Conservation (phyloP, 64 coral and sea anemone genomes). For the Platygyra sinensis region DNA sequence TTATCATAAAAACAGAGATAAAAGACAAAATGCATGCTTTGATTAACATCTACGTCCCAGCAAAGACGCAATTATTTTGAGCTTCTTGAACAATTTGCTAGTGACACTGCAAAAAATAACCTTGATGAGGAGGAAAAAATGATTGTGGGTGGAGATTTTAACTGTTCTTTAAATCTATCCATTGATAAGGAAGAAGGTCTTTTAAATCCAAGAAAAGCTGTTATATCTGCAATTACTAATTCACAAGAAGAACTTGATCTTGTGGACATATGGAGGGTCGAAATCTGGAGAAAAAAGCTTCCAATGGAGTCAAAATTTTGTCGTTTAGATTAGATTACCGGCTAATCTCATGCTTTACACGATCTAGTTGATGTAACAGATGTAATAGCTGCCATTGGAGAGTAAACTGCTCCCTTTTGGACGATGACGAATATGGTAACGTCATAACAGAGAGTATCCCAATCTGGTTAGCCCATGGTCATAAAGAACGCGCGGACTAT, state of each 20-base stretch:
- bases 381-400: slow-evolving; percentile 49
- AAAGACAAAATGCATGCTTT: too few relatives aligned
- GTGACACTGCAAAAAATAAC: too few relatives aligned
- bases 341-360: slow-evolving; percentile 29
- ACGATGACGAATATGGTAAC: slow-evolving; percentile 18
- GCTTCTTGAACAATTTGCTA: slow-evolving; percentile 3
- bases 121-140: too few relatives aligned
- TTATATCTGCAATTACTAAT: not conserved
- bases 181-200: too few relatives aligned
- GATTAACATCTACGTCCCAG: slow-evolving; percentile 30
- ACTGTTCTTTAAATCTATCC: too few relatives aligned
- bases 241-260: slow-evolving; percentile 14
- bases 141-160: too few relatives aligned
- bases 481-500: not conserved
- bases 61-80: not conserved
- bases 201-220: too few relatives aligned
- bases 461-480: slow-evolving; percentile 15
- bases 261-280: slow-evolving; percentile 47
- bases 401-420: too few relatives aligned
- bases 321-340: too few relatives aligned
- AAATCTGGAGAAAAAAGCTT: too few relatives aligned
- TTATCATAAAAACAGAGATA: not conserved
- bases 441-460: not conserved
- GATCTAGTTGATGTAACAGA: slow-evolving; percentile 11
- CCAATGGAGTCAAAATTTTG: too few relatives aligned